Conservation (phyloP, 2,888 invertebrate genomes). For the Hermodice carunculata region DNA sequence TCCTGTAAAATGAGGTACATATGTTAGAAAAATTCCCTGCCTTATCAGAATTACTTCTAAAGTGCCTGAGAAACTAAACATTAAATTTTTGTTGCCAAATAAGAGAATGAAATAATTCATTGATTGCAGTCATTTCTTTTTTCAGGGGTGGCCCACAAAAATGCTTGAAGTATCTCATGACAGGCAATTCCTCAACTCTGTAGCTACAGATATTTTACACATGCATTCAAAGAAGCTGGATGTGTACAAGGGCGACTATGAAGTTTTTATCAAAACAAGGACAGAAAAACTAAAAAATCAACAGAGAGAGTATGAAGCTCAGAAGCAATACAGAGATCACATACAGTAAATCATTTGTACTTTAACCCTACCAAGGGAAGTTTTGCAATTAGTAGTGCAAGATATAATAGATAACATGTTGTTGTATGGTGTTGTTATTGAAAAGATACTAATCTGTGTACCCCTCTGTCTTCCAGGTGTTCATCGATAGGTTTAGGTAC, state of each 20-base stretch:
- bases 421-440: background rate
- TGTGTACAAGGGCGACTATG: conserved; percentile 95
- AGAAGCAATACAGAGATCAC: conserved; percentile 93
- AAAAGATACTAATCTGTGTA: no score
- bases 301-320: conserved; percentile 97
- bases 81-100: no score
- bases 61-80: no score
- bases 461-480: conserved; percentile 76
- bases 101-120: no score
- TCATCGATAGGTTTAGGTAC: conserved; percentile 98
- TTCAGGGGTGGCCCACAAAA: conserved; percentile 90
- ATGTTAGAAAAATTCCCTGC: no score
- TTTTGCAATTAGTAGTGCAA: background rate
- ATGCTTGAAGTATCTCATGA: conserved; percentile 98
- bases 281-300: conserved; percentile 95
- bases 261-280: conserved; percentile 93
- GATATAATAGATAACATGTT: no score
- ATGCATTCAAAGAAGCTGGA: conserved; percentile 91
- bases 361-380: background rate
- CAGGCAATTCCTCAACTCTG: conserved; percentile 94
- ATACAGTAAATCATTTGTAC: conserved; percentile 72
- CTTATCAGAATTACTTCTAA: no score
- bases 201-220: conserved; percentile 96
- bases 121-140: no score
- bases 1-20: no score